Evolutionary conservation across 2,113 vertebrate genomes (phyloP).

Genomic region (Corydoras maculifer): DNA sequence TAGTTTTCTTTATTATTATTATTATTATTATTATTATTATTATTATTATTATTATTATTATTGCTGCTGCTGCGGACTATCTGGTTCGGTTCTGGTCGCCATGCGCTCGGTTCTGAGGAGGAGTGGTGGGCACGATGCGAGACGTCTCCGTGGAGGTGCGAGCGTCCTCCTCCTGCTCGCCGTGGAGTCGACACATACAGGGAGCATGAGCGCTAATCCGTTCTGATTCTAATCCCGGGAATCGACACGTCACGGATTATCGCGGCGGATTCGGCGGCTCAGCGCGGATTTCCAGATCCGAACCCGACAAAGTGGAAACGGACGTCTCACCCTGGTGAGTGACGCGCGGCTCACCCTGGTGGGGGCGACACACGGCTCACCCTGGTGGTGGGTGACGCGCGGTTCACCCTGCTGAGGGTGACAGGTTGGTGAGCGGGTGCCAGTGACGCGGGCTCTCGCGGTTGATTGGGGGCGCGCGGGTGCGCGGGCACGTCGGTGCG

Average conservation of each 20-base stretch:
- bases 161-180: background rate
- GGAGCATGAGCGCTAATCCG: constrained; percentile 8
- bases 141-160: constrained; percentile 1
- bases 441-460: no score
- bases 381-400: no score
- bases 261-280: constrained; percentile 19
- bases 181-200: background rate
- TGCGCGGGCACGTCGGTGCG: no score
- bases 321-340: constrained; percentile 62
- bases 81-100: no score
- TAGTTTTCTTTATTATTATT: constrained; percentile 12
- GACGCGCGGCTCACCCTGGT: background rate
- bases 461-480: no score
- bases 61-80: no score
- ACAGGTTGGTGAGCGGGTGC: no score
- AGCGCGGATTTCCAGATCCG: constrained; percentile 36
- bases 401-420: no score
- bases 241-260: constrained; percentile 44
- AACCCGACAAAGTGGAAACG: constrained; percentile 53
- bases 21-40: background rate
- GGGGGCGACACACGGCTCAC: background rate
- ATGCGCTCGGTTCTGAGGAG: background rate
- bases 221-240: background rate
- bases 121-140: constrained; percentile 34
- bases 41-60: background rate